These are phyloP conservation scores for Calosoma granatense DNA, from an alignment of 1,140 invertebrate species.

Conservation along the genomic window DNA sequence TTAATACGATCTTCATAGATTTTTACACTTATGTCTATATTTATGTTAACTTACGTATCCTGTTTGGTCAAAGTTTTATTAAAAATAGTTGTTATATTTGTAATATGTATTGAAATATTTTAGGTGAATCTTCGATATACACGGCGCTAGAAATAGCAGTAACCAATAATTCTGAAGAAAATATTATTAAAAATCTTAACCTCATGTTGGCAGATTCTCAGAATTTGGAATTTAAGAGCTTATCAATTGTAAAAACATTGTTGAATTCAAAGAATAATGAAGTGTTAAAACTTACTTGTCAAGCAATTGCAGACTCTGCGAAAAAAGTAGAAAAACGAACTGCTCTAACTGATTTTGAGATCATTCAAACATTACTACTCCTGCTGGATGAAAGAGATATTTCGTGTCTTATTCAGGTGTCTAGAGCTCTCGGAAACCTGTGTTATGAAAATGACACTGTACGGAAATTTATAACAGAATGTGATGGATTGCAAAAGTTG, in stretches of 20 bases:
- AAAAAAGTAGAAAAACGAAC: conserved; percentile 57
- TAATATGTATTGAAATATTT: too few species aligned
- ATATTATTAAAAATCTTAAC: conserved; percentile 19
- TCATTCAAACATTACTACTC: conserved; percentile 46
- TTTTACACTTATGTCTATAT: too few species aligned
- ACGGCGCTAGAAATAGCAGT: neutral
- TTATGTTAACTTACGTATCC: too few species aligned
- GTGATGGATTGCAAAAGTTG: conserved; percentile 46
- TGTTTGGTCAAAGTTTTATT: too few species aligned
- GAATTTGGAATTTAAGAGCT: conserved; percentile 18
- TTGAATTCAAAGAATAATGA: conserved; percentile 15
- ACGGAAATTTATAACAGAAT: conserved; percentile 48
- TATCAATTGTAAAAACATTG: conserved; percentile 16
- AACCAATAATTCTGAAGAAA: conserved; percentile 10
- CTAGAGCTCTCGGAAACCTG: conserved; percentile 75
- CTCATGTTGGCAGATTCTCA: conserved; percentile 13
- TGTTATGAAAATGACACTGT: conserved; percentile 75
- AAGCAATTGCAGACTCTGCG: conserved; percentile 59
- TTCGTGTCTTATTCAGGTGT: conserved; percentile 55
- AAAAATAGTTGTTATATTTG: too few species aligned
- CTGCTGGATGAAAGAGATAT: conserved; percentile 36
- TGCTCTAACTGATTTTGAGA: conserved; percentile 46
- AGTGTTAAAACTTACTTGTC: conserved; percentile 34
- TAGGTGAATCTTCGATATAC: neutral
- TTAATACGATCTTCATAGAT: too few species aligned